Percentiles rank a stretch among this genome's conserved stretches.
phyloP scores from a whole-genome alignment of 2,888 invertebrate species.

The Uloborus plumipes region DNA sequence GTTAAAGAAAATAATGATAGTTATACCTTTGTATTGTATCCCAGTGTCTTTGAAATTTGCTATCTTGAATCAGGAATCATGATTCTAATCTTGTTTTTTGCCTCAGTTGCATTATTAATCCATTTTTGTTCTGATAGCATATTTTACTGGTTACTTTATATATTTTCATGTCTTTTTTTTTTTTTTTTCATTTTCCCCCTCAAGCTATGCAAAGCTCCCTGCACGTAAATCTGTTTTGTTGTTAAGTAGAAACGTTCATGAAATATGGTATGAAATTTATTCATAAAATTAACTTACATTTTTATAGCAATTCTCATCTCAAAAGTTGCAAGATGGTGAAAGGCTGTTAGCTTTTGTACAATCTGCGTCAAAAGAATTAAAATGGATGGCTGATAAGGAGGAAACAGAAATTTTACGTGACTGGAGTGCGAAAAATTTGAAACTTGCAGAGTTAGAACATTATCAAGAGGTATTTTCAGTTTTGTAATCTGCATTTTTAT shows the following conservation, averaged over 20 bases:
- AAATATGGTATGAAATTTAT: neutral
- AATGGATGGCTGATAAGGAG: slow-evolving; percentile 97
- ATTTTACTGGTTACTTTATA: too few species aligned
- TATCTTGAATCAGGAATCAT: too few species aligned
- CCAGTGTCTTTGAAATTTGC: too few species aligned
- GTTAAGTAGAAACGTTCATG: neutral
- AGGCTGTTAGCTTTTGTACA: slow-evolving; percentile 88
- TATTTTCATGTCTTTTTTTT: too few species aligned
- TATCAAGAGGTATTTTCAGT: slow-evolving; percentile 86
- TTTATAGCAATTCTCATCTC: slow-evolving; percentile 69
- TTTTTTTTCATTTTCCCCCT: neutral
- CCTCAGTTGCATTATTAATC: too few species aligned
- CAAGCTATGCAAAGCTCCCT: slow-evolving; percentile 7
- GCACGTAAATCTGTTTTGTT: neutral
- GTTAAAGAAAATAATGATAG: too few species aligned
- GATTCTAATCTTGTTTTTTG: too few species aligned
- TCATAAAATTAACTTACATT: neutral
- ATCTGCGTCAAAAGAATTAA: slow-evolving; percentile 92
- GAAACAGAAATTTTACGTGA: slow-evolving; percentile 94
- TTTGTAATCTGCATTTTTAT: neutral
- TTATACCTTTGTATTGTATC: too few species aligned
- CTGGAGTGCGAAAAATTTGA: slow-evolving; percentile 96
- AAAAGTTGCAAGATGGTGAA: slow-evolving; percentile 90
- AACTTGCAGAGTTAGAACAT: slow-evolving; percentile 90
- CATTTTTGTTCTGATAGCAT: too few species aligned